A percentile compares a stretch with the other conserved stretches of the same genome.
Evolutionary conservation across 1,140 invertebrate species (phyloP).

Genomic region (Adoxophyes honmai): DNA sequence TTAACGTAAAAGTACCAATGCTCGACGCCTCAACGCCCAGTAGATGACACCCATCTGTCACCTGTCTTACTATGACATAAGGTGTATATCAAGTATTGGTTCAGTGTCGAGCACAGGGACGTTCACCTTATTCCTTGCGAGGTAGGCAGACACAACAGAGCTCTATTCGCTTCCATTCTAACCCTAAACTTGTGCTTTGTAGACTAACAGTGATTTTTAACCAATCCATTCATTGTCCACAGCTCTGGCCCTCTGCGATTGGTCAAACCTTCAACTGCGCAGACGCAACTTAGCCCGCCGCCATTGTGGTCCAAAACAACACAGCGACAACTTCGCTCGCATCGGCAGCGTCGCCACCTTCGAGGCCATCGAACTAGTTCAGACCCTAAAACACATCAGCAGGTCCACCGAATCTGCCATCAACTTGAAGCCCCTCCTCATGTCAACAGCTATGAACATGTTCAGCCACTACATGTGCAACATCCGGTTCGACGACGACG

Average conservation of each 20-base stretch:
- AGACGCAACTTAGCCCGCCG: constrained; percentile 86
- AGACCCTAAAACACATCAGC: constrained; percentile 66
- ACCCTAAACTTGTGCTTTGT: too few relatives aligned
- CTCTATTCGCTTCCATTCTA: too few relatives aligned
- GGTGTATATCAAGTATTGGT: too few relatives aligned
- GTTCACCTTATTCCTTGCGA: too few relatives aligned
- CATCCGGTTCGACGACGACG: constrained; percentile 83
- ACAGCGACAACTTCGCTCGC: constrained; percentile 82
- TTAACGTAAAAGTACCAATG: too few relatives aligned
- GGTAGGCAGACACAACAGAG: too few relatives aligned
- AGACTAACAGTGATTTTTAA: constrained; percentile 10
- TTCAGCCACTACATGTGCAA: constrained; percentile 92
- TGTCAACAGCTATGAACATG: constrained; percentile 87
- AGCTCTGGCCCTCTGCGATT: constrained; percentile 92
- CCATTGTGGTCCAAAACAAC: constrained; percentile 86
- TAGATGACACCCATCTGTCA: too few relatives aligned
- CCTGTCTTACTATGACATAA: too few relatives aligned
- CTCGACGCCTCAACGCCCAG: too few relatives aligned
- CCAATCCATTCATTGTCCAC: constrained; percentile 56
- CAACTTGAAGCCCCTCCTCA: constrained; percentile 76
- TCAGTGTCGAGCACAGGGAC: too few relatives aligned
- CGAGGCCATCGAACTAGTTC: constrained; percentile 79
- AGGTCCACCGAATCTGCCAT: constrained; percentile 43
- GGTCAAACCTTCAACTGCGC: constrained; percentile 88
- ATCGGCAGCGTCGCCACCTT: constrained; percentile 81